These are phyloP conservation scores for Drosophila mimica DNA, from an alignment of 2,888 invertebrate species.

Conservation along the genomic window DNA sequence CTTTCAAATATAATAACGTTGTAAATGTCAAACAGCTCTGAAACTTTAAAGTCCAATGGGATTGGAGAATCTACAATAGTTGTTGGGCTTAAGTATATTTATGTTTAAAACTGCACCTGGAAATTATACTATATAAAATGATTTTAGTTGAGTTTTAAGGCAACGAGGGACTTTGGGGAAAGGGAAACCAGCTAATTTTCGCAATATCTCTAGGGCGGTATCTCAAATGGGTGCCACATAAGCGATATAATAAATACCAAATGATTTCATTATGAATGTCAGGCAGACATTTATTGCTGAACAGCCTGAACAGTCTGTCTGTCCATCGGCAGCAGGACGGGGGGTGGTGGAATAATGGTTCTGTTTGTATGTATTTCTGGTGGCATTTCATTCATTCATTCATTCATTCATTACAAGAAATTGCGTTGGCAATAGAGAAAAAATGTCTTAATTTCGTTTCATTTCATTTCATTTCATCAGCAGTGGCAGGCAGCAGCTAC, in stretches of 20 bases:
- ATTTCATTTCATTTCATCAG: slow-evolving; percentile 71
- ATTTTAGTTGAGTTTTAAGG: not conserved
- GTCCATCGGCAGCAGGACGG: slow-evolving; percentile 18
- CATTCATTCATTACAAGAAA: slow-evolving; percentile 65
- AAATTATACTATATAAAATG: not conserved
- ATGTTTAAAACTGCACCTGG: too few species aligned
- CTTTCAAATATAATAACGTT: not conserved
- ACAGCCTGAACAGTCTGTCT: slow-evolving; percentile 16
- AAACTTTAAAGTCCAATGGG: not conserved
- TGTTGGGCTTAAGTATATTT: not conserved
- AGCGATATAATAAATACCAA: slow-evolving; percentile 78
- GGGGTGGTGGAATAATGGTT: not conserved
- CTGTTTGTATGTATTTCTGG: slow-evolving; percentile 10
- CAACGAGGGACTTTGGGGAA: not conserved
- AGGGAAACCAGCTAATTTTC: not conserved
- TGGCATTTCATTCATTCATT: slow-evolving; percentile 77
- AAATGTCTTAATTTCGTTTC: slow-evolving; percentile 78
- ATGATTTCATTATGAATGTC: slow-evolving; percentile 76
- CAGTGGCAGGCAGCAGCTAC: slow-evolving; percentile 59
- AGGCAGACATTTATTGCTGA: slow-evolving; percentile 59
- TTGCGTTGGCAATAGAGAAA: slow-evolving; percentile 60
- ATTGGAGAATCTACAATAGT: not conserved
- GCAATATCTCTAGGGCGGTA: slow-evolving; percentile 53
- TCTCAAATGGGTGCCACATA: slow-evolving; percentile 73
- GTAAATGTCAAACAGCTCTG: not conserved